Evolutionary conservation across 2,888 invertebrate genomes (phyloP), one percentile per base, ranked within the genome.

Genomic region (Aleiodes testaceus): DNA sequence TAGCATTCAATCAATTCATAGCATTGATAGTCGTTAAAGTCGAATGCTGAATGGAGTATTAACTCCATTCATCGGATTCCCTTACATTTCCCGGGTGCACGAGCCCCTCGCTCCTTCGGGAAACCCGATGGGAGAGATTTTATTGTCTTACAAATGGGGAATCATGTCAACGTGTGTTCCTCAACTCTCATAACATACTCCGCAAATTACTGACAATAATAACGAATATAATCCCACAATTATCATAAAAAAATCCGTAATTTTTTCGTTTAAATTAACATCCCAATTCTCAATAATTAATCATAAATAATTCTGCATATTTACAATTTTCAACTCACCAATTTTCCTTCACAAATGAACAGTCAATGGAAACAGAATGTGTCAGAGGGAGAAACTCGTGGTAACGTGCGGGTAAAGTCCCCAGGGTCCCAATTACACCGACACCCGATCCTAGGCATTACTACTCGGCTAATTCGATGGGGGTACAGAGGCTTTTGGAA

Each of bases 361-460:
- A 36, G 26, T 52, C 26, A 20, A 45, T 52, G 64, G 64, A 16
- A 22, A 61, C 50, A 66, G 64, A 42, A 71, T 65, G 59, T 70
- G 65, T 47, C 42, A 18, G 30, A 18, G 55, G 70, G 61, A 11
- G 70, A 70, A 63, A 53, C 64, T 66, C 63, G 69, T 66, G 68
- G 73, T 73, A 68, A 72, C 53, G 77, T 69, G 68, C 49, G 68
- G 77, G 78, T 77, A 74, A 78, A 82, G 81, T 87, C 87, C 87
- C 87, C 80, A 77, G 87, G 84, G 87, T 85, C 86, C 87, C 87
- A 87, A 87, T 87, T 87, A 87, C 85, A 83, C 80, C 83, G 87
- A 87, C 86, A 87, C 85, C 81, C 86, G 87, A 87, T 86, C 84
- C 84, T 75, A 73, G 36, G 86, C 83, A 85, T 87, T 85, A 87